Evolutionary conservation across 2,113 vertebrate genomes (phyloP).

Genomic region (Paratilapia polleni): DNA sequence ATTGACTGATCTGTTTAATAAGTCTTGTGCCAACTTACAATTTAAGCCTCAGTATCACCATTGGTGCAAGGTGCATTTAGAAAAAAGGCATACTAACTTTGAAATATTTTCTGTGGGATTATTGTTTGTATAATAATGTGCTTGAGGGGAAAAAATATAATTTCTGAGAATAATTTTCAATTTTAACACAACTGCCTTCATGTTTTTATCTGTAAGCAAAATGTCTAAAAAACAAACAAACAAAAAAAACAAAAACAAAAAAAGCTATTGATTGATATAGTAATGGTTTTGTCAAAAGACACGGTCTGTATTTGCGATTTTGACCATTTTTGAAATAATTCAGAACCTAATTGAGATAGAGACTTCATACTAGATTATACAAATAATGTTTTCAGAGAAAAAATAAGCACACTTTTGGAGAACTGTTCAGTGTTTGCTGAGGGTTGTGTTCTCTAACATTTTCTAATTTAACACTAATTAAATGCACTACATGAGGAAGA

Average conservation of each 20-base stretch:
- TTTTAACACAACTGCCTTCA: not conserved
- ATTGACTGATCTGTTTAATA: not conserved
- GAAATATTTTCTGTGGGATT: not conserved
- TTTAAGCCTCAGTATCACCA: not conserved
- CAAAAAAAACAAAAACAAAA: too few species aligned
- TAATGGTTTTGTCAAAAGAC: not conserved
- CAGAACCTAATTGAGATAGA: not conserved
- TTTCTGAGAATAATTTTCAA: not conserved
- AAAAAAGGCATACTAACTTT: not conserved
- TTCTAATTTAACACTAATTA: conserved; percentile 61
- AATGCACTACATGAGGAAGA: conserved; percentile 48
- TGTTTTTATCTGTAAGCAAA: not conserved
- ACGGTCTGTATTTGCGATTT: not conserved
- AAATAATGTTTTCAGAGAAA: not conserved
- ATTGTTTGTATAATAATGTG: too few species aligned
- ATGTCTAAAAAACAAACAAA: too few species aligned
- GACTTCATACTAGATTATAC: not conserved
- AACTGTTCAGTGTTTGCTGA: conserved; percentile 20
- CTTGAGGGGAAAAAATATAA: too few species aligned
- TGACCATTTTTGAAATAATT: not conserved
- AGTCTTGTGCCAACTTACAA: not conserved
- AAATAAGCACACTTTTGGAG: not conserved
- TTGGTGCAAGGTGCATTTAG: not conserved
- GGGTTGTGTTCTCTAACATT: conserved; percentile 19
- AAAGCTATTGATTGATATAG: not conserved